Conservation (phyloP, 2,888 invertebrate genomes). For the Elegia similella region DNA sequence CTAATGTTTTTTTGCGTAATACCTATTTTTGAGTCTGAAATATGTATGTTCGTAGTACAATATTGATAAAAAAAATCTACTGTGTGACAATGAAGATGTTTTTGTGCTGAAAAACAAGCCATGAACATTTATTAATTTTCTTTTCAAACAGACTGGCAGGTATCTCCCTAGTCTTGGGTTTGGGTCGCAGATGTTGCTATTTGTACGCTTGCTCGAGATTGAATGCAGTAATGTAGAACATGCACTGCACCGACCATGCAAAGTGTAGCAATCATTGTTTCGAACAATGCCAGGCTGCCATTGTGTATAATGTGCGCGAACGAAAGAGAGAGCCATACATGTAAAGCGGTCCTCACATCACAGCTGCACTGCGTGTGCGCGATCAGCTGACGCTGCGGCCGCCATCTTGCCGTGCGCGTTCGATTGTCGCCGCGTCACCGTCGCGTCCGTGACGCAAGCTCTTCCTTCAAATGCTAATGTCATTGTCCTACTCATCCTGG, state of each 20-base stretch:
- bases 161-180: background rate
- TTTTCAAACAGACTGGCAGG: background rate
- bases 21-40: too few species aligned
- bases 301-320: constrained; percentile 51
- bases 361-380: constrained; percentile 72
- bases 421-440: constrained; percentile 71
- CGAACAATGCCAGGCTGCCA: constrained; percentile 58
- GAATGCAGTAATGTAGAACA: background rate
- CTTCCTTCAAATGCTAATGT: constrained; percentile 66
- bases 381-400: constrained; percentile 76
- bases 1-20: too few species aligned
- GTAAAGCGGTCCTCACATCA: constrained; percentile 51
- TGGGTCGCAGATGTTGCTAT: background rate
- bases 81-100: too few species aligned
- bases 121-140: too few species aligned
- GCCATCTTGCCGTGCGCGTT: constrained; percentile 76
- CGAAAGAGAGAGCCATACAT: constrained; percentile 67
- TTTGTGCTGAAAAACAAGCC: too few species aligned
- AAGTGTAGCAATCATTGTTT: constrained; percentile 48
- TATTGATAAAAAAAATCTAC: too few species aligned
- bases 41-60: too few species aligned
- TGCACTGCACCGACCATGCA: constrained; percentile 22
- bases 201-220: background rate
- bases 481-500: constrained; percentile 64
- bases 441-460: constrained; percentile 64